Conservation (phyloP, 2,888 invertebrate species). For the Troides helena region DNA sequence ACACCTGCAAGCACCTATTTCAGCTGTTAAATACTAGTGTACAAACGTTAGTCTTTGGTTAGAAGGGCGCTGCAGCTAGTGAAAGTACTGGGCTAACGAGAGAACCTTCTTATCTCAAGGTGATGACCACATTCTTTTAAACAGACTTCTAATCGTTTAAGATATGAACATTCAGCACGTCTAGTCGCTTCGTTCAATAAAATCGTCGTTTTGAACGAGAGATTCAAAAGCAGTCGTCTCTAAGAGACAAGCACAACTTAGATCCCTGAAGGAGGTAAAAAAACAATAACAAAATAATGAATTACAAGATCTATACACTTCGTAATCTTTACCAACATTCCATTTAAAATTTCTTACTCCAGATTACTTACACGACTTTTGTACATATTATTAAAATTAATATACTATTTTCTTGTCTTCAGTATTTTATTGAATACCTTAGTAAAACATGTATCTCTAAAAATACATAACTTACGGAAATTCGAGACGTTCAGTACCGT, state of each 20-base stretch:
- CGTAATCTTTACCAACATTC: conserved; percentile 24
- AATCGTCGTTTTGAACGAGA: conserved; percentile 23
- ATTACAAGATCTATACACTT: conserved; percentile 3
- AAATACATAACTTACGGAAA: conserved; percentile 56
- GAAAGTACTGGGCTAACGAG: too few species aligned
- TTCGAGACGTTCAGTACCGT: conserved; percentile 57
- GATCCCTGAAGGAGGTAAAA: not conserved
- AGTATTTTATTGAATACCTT: conserved; percentile 41
- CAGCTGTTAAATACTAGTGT: too few species aligned
- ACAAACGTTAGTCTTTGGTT: too few species aligned
- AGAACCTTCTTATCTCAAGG: too few species aligned
- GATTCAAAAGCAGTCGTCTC: conserved; percentile 11
- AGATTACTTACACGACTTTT: conserved; percentile 32
- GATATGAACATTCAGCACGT: too few species aligned
- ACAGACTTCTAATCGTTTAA: too few species aligned
- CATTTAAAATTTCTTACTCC: conserved; percentile 23
- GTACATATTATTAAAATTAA: conserved; percentile 41
- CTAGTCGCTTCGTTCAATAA: conserved; percentile 15
- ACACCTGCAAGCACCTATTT: too few species aligned
- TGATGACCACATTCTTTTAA: too few species aligned
- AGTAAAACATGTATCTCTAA: conserved; percentile 48
- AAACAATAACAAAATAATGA: not conserved
- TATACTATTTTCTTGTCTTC: conserved; percentile 39
- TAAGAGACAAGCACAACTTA: conserved; percentile 24
- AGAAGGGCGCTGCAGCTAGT: too few species aligned